phyloP scores from a whole-genome alignment of 2,888 invertebrate species.

The Helleia helle region DNA sequence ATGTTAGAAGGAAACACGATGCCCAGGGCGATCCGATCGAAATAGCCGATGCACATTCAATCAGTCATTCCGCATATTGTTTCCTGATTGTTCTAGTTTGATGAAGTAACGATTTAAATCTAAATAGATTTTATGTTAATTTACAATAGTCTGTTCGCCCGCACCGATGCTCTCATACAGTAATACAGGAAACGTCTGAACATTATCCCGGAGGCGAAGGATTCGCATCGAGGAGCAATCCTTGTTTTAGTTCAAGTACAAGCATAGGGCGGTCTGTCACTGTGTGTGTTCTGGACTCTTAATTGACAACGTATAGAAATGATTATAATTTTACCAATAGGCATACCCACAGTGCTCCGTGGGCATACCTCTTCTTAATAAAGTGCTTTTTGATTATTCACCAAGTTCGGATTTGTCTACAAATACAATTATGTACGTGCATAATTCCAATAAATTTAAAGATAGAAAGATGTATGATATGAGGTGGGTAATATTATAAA shows the following conservation, averaged over 20 bases:
- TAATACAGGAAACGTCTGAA: constrained; percentile 66
- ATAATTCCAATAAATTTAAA: no score
- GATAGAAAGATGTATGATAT: no score
- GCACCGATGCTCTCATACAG: constrained; percentile 42
- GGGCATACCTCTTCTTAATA: no score
- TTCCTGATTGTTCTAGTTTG: constrained; percentile 34
- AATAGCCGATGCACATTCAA: constrained; percentile 25
- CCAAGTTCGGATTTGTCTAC: no score
- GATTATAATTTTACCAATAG: not conserved
- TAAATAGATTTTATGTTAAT: constrained; percentile 59
- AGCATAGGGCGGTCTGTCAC: constrained; percentile 57
- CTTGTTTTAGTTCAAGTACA: constrained; percentile 52
- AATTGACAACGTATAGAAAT: constrained; percentile 44
- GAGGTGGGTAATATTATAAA: constrained; percentile 4
- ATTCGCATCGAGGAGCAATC: constrained; percentile 60
- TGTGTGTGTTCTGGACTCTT: constrained; percentile 50
- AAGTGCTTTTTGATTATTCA: no score
- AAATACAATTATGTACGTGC: no score
- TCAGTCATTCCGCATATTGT: constrained; percentile 29
- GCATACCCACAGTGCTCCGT: no score
- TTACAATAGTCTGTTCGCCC: constrained; percentile 41
- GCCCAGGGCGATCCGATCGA: constrained; percentile 17
- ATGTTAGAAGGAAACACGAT: constrained; percentile 19
- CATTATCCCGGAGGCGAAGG: constrained; percentile 56
- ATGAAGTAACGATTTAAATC: constrained; percentile 40